These are phyloP conservation scores for Puffinus mauretanicus DNA, from an alignment of 2,113 vertebrate species.

Conservation along the genomic window DNA sequence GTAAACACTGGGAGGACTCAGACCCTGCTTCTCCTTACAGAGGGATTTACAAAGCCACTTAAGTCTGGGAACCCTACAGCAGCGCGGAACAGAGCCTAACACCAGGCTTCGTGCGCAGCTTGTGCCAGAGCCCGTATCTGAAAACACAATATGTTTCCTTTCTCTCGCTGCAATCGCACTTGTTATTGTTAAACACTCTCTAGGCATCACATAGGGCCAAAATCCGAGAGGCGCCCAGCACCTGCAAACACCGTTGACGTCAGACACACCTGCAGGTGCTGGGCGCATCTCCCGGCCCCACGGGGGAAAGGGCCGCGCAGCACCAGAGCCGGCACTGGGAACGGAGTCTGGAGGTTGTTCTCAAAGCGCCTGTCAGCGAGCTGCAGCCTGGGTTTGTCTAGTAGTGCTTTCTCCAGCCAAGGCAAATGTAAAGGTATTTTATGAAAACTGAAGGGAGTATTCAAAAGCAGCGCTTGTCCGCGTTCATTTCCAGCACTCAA, in stretches of 20 bases:
- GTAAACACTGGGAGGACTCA: neutral
- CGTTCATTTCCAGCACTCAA: neutral
- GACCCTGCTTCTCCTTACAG: neutral
- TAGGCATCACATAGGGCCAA: neutral
- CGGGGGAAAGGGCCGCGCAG: neutral
- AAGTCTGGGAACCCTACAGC: neutral
- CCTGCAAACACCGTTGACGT: neutral
- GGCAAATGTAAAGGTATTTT: neutral
- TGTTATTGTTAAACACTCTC: neutral
- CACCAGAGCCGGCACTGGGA: neutral
- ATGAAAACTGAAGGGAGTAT: neutral
- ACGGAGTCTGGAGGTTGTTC: rapidly evolving
- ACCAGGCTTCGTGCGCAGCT: neutral
- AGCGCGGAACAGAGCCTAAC: neutral
- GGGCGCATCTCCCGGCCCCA: neutral
- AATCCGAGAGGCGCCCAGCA: neutral
- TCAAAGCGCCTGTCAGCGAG: neutral
- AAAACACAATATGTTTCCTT: constrained; percentile 67
- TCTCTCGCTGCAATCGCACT: constrained; percentile 17
- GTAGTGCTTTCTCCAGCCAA: rapidly evolving
- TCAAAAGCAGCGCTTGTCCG: rapidly evolving
- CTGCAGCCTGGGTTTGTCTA: neutral
- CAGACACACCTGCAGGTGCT: neutral
- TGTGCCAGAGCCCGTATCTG: constrained; percentile 57
- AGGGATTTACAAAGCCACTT: neutral